Base-by-base conservation (phyloP, 2,113 vertebrate genomes). In the Agapornis roseicollis region DNA sequence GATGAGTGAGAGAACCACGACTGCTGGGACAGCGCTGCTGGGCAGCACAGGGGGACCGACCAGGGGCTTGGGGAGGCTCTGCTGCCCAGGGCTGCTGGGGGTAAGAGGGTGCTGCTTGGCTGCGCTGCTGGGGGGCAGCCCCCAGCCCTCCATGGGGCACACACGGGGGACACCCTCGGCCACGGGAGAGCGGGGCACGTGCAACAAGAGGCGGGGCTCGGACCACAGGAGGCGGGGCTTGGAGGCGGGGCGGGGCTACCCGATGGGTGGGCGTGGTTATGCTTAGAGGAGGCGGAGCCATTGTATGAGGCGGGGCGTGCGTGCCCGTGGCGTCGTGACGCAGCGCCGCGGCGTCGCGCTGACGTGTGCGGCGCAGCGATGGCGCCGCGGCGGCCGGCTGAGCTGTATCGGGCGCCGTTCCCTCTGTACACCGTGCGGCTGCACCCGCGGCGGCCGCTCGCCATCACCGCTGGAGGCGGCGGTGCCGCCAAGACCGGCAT, bases 381-480 rank as follows among this genome's bases (percentile, higher is more conserved):
- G 99, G 98, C 98, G 66, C 96, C 97, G 1, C 98, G 96, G 93
- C 98, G 97, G 74, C 97, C 98, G 9, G 98, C 98, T 2, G 99
- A 99, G 97, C 93, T 99, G 73, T 99, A 99, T 96, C 97, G 99
- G 95, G 99, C 99, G 61, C 99, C 99, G 5, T 99, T 99, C 95
- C 99, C 99, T 23, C 97, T 99, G 46, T 99, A 99, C 91, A 96
- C 99, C 12, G 94, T 99, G 41, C 98, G 98, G 91, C 96, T 99
- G 15, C 98, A 99, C 86, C 97, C 98, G 15, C 95, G 97, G 61
- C 96, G 97, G 1, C 98, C 98, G 10, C 93, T 99, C 71, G 98
- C 99, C 74, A 98, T 99, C 63, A 98, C 98, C 15, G 99, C 98
- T 15, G 99, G 99, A 79, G 99, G 99, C 68, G 99, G 99, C 1